phyloP scores from a whole-genome alignment of 2,888 invertebrate genomes.

The Caenorhabditis sp. region DNA sequence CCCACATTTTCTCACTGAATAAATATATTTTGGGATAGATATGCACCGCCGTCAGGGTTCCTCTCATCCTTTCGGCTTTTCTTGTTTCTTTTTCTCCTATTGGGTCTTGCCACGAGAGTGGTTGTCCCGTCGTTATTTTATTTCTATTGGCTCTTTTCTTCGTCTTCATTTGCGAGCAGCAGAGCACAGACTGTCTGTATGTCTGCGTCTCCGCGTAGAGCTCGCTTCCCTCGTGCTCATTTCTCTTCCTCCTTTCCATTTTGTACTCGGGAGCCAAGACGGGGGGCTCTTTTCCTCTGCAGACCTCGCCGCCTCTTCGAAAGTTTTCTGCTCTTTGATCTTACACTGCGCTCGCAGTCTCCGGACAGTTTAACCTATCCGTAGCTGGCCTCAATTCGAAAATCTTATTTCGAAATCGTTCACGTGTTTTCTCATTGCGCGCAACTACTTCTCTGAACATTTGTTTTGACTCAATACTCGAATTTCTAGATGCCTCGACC shows the following conservation, averaged over 20 bases:
- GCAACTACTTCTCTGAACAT: neutral
- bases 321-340: slow-evolving; percentile 10
- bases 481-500: slow-evolving; percentile 18
- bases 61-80: neutral
- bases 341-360: neutral
- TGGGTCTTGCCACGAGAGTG: slow-evolving; percentile 20
- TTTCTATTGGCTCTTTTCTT: slow-evolving; percentile 1
- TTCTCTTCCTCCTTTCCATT: slow-evolving; percentile 10
- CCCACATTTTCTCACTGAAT: slow-evolving; percentile 12
- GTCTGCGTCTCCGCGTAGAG: slow-evolving; percentile 9
- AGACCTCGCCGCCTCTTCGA: slow-evolving; percentile 3
- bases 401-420: neutral
- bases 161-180: slow-evolving; percentile 2
- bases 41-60: neutral
- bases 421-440: neutral
- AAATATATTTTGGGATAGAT: slow-evolving; percentile 1
- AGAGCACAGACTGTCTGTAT: neutral
- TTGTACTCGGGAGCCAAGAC: slow-evolving; percentile 8
- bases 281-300: slow-evolving; percentile 4
- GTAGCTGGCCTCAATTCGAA: neutral
- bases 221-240: neutral
- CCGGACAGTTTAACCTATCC: neutral
- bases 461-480: neutral
- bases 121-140: slow-evolving; percentile 21
- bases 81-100: neutral